Evolutionary conservation across 2,113 vertebrate species (phyloP).

Genomic region (Eonycteris spelaea): DNA sequence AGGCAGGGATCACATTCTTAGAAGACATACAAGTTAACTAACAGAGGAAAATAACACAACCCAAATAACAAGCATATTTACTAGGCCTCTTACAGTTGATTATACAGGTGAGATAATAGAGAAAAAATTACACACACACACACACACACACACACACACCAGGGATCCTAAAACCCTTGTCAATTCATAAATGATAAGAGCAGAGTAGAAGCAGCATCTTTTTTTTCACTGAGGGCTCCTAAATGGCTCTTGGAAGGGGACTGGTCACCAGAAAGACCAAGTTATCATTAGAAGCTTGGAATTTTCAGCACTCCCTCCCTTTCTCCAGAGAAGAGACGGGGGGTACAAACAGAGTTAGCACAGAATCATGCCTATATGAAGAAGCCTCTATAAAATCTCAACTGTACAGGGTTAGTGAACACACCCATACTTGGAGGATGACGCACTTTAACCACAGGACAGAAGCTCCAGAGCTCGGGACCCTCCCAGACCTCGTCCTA

Average conservation of each 20-base stretch:
- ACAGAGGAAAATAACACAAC: constrained; percentile 4
- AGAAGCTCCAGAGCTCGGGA: neutral
- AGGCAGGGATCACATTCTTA: neutral
- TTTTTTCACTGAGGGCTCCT: neutral
- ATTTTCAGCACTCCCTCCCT: neutral
- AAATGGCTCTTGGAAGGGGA: neutral
- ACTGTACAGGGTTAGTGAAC: neutral
- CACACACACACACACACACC: neutral
- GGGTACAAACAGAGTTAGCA: neutral
- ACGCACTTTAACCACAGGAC: too few relatives aligned
- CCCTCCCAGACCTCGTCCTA: neutral
- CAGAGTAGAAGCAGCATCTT: neutral
- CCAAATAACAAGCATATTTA: constrained; percentile 7
- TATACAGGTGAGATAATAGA: neutral
- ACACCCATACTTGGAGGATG: neutral
- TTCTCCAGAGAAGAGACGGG: neutral
- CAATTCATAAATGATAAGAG: neutral
- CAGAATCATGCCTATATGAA: neutral
- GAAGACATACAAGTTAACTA: neutral
- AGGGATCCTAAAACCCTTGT: neutral
- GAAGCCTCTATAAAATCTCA: neutral
- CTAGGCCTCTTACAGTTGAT: neutral
- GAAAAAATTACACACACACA: neutral
- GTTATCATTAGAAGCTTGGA: neutral
- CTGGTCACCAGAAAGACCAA: neutral